phyloP scores from a whole-genome alignment of 1,140 invertebrate genomes.

The Ephestia elutella region DNA sequence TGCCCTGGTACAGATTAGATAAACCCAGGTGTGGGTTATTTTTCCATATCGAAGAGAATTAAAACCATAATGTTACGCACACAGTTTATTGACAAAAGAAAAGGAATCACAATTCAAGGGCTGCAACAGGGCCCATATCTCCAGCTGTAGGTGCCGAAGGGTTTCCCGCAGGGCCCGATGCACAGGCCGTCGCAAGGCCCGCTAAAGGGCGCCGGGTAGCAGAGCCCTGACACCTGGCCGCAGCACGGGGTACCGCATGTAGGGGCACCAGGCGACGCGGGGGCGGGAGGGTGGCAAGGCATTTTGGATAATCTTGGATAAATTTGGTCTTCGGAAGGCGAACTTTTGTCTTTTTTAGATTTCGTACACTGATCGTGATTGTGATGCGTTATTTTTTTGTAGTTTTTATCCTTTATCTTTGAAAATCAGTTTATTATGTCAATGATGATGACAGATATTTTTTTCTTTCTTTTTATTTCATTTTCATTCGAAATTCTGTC shows the following conservation, averaged over 20 bases:
- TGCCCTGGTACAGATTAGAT: too few relatives aligned
- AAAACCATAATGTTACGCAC: not conserved
- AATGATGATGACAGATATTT: too few relatives aligned
- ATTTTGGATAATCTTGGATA: conserved; percentile 14
- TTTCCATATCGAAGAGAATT: too few relatives aligned
- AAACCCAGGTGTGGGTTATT: too few relatives aligned
- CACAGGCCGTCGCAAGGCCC: conserved; percentile 37
- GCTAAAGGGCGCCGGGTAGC: conserved; percentile 35
- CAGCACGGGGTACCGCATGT: conserved; percentile 36
- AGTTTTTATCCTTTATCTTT: too few relatives aligned
- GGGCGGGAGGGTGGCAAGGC: conserved; percentile 14
- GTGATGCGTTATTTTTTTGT: too few relatives aligned
- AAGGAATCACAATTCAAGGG: conserved; percentile 14
- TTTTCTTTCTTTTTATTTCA: too few relatives aligned
- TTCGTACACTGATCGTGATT: too few relatives aligned
- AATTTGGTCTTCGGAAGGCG: too few relatives aligned
- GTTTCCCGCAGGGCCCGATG: conserved; percentile 34
- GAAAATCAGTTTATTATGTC: too few relatives aligned
- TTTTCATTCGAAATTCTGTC: too few relatives aligned
- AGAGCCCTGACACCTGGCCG: conserved; percentile 29
- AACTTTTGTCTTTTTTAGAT: too few relatives aligned
- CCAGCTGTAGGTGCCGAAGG: conserved; percentile 44
- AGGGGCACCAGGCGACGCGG: not conserved
- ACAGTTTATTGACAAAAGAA: not conserved
- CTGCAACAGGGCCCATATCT: conserved; percentile 26